Evolutionary conservation across 2,797 vertebrate species (phyloP).

Genomic region (Cyclura pinguis): DNA sequence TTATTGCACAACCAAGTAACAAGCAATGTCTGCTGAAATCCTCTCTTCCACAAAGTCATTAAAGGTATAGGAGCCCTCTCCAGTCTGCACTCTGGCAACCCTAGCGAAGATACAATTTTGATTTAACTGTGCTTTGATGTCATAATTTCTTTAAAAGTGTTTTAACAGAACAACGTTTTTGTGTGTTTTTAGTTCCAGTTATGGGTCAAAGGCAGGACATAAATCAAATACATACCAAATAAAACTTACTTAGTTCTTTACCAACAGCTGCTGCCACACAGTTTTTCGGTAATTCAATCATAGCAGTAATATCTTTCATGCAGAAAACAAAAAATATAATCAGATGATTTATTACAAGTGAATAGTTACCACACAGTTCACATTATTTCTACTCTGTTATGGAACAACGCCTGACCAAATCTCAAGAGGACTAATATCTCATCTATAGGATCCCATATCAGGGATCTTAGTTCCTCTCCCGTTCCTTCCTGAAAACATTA

Average conservation of each 20-base stretch:
- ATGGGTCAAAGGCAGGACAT: too few species aligned
- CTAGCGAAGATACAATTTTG: too few species aligned
- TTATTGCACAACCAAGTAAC: neutral
- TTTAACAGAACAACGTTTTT: too few species aligned
- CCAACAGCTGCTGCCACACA: constrained; percentile 91
- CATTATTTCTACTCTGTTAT: neutral
- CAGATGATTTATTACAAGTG: constrained; percentile 43
- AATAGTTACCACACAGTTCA: neutral
- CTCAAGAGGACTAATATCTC: neutral
- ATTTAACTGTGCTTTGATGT: too few species aligned
- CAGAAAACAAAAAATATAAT: constrained; percentile 38
- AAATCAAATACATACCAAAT: too few species aligned
- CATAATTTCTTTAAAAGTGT: too few species aligned
- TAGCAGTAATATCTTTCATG: constrained; percentile 85
- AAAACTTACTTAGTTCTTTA: constrained; percentile 89
- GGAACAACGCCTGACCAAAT: neutral
- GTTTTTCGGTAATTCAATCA: constrained; percentile 92
- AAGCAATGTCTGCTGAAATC: too few species aligned
- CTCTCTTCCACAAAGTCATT: too few species aligned
- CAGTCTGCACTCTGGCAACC: too few species aligned
- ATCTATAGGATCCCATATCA: constrained; percentile 9
- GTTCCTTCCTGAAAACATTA: neutral
- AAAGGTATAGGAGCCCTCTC: too few species aligned
- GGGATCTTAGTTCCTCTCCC: constrained; percentile 25
- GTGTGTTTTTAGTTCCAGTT: too few species aligned